Evolutionary conservation across 2,797 vertebrate species (phyloP).

Genomic region (Sebastes vulpes): DNA sequence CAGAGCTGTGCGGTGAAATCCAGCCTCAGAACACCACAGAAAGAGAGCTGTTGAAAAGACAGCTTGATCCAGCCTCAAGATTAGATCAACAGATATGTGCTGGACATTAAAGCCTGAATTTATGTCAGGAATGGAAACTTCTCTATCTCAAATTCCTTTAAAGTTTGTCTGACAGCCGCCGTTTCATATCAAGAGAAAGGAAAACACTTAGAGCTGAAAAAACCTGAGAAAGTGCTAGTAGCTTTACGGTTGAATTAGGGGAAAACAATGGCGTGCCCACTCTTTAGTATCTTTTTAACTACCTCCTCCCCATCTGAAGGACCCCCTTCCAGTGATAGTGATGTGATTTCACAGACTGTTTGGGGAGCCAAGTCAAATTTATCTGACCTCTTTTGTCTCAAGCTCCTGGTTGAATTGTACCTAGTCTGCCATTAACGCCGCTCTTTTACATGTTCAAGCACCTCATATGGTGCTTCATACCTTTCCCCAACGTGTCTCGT

Average conservation of each 20-base stretch:
- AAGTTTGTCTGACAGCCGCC: background rate
- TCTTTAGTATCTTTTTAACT: constrained; percentile 83
- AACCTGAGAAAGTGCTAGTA: constrained; percentile 51
- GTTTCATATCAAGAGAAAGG: constrained; percentile 2
- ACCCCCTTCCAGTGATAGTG: constrained; percentile 74
- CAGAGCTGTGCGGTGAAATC: constrained; percentile 17
- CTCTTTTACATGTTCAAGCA: constrained; percentile 73
- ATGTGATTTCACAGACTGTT: constrained; percentile 84
- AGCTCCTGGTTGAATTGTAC: constrained; percentile 74
- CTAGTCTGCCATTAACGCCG: constrained; percentile 81
- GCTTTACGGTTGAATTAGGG: constrained; percentile 66
- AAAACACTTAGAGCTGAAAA: background rate
- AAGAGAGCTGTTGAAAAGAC: constrained; percentile 8
- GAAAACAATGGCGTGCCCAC: constrained; percentile 64
- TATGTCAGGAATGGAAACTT: background rate
- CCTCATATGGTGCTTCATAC: constrained; percentile 76
- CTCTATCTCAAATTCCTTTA: background rate
- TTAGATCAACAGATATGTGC: constrained; percentile 27
- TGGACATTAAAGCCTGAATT: background rate
- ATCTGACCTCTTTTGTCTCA: constrained; percentile 77
- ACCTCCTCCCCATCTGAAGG: constrained; percentile 70
- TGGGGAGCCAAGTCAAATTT: constrained; percentile 71
- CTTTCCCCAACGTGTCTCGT: constrained; percentile 61
- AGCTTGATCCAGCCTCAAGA: constrained; percentile 12
- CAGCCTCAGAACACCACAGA: constrained; percentile 15